Base-by-base conservation (phyloP, 1,140 invertebrate species). In the Lepidurus packardi region DNA sequence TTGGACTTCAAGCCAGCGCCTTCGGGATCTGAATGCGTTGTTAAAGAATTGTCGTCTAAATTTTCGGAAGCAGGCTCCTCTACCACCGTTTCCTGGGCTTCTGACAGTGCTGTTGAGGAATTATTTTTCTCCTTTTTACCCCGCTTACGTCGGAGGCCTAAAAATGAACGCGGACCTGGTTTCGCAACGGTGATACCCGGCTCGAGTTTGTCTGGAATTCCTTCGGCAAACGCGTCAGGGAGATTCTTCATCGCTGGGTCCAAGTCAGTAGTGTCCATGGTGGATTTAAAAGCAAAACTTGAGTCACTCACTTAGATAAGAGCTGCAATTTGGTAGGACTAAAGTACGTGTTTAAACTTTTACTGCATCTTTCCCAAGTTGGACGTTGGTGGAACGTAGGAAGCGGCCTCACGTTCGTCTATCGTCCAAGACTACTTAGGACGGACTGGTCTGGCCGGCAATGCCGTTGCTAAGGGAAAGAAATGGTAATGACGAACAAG, bases 221-320 rank as follows among this genome's bases (percentile, higher is more conserved):
- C 53, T 65, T 21, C 53, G 16, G 21, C 53, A 11, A 65, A 65
- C 21, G 21, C 53, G 53, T 21, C 53, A n/a, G 53, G 53, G 7
- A 65, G 53, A 21, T 65, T 65, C 7, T 65, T 65, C 53, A 65
- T 21, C 53, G 53, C 53, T 7, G 53, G 53, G 53, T 65, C 53
- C 53, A 65, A 65, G 53, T 65, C 53, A 21, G 53, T 65, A 21
- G 53, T 65, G 53, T 65, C 53, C 53, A 65, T 65, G 53, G 16
- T 21, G 21, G 53, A 13, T 65, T 65, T 7, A 21, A 65, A 21
- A n/a, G 21, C 45, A 16, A 65, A 1, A 7, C 16, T n/a, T 65
- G 21, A 21, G 8, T 13, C 53, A 65, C 53, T 65, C 53, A 65
- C 53, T 65, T 65, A 21, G 13, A 3, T 65, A 65, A 65, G 53